Conservation (phyloP, 2,888 invertebrate genomes). For the Sinodicranocentrus sp. region DNA sequence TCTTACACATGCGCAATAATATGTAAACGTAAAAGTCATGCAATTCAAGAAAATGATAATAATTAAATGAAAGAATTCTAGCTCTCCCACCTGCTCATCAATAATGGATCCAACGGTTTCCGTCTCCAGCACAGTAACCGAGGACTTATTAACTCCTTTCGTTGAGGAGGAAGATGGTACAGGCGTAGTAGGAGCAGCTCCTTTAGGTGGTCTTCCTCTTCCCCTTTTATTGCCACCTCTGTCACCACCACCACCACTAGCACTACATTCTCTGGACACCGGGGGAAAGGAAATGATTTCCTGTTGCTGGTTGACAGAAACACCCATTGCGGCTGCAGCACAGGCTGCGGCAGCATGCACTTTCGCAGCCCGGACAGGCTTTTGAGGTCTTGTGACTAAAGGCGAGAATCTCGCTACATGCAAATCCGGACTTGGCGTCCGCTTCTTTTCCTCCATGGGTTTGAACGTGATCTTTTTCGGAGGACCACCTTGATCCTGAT, state of each 20-base stretch:
- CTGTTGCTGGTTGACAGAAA: slow-evolving; percentile 50
- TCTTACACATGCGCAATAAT: no score
- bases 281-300: slow-evolving; percentile 73
- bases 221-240: slow-evolving; percentile 31
- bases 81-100: slow-evolving; percentile 75
- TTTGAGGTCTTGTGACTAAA: slow-evolving; percentile 82
- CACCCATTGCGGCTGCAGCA: slow-evolving; percentile 68
- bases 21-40: no score
- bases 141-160: slow-evolving; percentile 49
- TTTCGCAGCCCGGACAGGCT: slow-evolving; percentile 62
- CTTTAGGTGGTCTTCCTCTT: slow-evolving; percentile 61
- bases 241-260: not conserved
- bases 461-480: slow-evolving; percentile 77
- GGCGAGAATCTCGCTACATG: slow-evolving; percentile 91
- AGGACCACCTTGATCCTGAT: slow-evolving; percentile 59
- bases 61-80: no score
- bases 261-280: slow-evolving; percentile 5
- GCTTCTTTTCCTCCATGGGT: slow-evolving; percentile 79
- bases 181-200: slow-evolving; percentile 54
- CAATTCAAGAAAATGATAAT: no score
- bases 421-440: slow-evolving; percentile 79
- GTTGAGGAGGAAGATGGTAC: slow-evolving; percentile 40
- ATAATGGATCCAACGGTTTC: slow-evolving; percentile 78
- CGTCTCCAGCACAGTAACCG: slow-evolving; percentile 77
- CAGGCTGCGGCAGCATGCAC: slow-evolving; percentile 62